These are phyloP conservation scores for Delichon dasypus DNA, from an alignment of 2,797 vertebrate species.

Conservation along the genomic window DNA sequence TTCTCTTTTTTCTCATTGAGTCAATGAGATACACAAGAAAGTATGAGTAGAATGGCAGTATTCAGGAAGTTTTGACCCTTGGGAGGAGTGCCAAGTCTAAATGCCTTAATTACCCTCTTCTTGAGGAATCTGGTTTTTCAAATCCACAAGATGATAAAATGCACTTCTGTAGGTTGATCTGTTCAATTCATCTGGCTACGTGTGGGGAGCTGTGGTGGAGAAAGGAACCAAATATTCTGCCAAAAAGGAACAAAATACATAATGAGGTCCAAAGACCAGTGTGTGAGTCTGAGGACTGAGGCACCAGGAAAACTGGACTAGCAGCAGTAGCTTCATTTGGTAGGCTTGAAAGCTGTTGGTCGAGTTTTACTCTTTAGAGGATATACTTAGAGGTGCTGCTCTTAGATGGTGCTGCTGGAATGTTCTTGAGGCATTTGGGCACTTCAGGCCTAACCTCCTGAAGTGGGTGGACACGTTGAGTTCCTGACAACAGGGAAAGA, in stretches of 20 bases:
- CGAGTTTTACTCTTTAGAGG: neutral
- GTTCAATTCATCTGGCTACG: neutral
- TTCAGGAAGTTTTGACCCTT: neutral
- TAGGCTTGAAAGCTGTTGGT: neutral
- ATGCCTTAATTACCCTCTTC: neutral
- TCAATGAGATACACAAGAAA: neutral
- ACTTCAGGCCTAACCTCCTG: neutral
- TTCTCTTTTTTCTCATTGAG: neutral
- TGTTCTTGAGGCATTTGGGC: neutral
- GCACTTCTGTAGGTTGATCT: fast-evolving
- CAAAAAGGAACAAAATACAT: neutral
- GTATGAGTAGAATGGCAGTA: neutral
- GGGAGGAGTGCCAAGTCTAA: neutral
- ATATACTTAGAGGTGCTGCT: neutral
- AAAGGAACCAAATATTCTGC: neutral
- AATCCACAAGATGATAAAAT: neutral
- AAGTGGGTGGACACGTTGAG: neutral
- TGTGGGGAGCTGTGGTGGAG: neutral
- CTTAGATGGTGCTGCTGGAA: neutral
- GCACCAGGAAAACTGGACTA: neutral
- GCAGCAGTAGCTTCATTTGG: neutral
- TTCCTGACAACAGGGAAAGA: neutral
- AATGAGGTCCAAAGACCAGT: neutral
- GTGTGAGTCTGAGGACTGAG: neutral
- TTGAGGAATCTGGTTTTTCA: neutral